Conservation (phyloP, 2,888 invertebrate species). For the Adela reaumurella region DNA sequence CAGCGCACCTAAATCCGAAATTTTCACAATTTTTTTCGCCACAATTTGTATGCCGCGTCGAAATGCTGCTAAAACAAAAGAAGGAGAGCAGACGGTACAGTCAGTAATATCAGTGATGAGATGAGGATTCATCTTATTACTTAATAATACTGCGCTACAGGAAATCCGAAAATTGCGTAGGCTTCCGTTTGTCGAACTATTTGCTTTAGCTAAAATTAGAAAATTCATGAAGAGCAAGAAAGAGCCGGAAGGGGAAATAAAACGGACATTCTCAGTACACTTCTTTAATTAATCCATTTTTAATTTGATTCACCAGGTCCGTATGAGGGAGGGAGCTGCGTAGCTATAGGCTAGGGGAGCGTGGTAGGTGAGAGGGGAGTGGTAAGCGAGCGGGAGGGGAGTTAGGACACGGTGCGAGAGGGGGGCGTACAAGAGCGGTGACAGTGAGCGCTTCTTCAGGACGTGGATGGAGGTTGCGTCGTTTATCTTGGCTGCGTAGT, state of each 20-base stretch:
- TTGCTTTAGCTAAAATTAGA: no score
- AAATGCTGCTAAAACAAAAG: no score
- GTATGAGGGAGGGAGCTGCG: not conserved
- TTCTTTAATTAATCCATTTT: not conserved
- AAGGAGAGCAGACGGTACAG: no score
- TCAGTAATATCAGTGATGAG: no score
- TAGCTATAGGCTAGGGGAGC: constrained; percentile 15
- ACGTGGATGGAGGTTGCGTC: constrained; percentile 24
- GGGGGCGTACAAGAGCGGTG: constrained; percentile 3
- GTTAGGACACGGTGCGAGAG: constrained; percentile 9
- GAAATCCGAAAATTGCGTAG: no score
- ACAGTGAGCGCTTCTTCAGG: constrained; percentile 24
- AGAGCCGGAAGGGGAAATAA: not conserved
- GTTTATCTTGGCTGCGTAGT: constrained; percentile 34
- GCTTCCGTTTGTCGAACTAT: no score
- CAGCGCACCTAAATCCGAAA: no score
- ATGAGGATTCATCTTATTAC: no score
- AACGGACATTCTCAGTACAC: not conserved
- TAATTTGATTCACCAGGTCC: not conserved
- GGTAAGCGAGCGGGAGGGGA: constrained; percentile 11
- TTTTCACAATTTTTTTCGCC: no score
- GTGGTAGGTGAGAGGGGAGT: constrained; percentile 10
- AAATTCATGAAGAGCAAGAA: no score
- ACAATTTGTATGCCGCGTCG: no score
- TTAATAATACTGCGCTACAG: no score